Conservation (phyloP, 2,797 vertebrate species). For the Hafferia zeledoni region DNA sequence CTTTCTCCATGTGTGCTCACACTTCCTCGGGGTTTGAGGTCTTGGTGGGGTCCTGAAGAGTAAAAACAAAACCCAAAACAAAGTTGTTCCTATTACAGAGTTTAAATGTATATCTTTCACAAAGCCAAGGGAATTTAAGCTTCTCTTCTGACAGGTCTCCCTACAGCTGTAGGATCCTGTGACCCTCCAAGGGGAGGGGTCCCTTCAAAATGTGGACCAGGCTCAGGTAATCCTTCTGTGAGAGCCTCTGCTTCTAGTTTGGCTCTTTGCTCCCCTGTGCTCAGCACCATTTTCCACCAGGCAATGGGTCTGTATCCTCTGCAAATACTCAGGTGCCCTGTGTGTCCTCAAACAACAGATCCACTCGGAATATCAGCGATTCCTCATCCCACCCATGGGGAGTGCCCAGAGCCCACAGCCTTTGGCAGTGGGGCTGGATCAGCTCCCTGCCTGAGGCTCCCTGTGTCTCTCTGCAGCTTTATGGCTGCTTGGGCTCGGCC, state of each 20-base stretch:
- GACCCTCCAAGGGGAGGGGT: no score
- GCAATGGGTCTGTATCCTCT: neutral
- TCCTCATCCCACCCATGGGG: neutral
- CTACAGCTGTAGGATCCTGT: neutral
- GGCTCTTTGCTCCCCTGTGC: neutral
- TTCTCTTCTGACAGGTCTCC: neutral
- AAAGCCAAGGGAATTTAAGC: neutral
- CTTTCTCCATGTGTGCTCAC: neutral
- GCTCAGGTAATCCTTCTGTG: neutral
- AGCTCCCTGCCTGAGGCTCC: neutral
- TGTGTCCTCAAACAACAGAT: neutral
- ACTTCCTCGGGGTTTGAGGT: neutral
- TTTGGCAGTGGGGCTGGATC: fast-evolving
- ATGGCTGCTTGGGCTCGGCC: neutral
- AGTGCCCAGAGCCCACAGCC: neutral
- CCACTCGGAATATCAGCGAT: neutral
- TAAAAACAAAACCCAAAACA: neutral
- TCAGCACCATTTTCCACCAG: neutral
- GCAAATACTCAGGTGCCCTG: neutral
- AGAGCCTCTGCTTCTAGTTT: neutral
- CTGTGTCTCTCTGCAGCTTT: neutral
- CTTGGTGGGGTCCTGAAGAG: neutral
- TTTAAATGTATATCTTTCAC: neutral
- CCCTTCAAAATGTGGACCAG: neutral
- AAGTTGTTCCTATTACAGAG: neutral